phyloP scores from a whole-genome alignment of 1,140 invertebrate species.

The Probaryconus sp. region DNA sequence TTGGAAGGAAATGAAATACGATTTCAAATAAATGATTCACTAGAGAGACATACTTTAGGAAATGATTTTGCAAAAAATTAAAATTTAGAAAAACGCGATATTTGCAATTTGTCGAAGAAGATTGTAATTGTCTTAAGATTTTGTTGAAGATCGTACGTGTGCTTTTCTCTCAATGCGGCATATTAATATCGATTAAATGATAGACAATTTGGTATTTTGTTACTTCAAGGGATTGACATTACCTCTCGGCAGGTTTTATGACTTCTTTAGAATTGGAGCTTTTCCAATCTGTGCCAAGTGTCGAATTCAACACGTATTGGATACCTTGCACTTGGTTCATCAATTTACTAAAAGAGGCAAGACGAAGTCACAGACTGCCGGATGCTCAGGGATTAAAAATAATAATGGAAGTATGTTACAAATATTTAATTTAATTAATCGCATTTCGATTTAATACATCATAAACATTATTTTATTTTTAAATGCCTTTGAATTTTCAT shows the following conservation, averaged over 20 bases:
- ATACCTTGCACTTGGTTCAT: constrained; percentile 85
- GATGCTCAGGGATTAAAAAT: constrained; percentile 82
- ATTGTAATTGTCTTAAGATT: too few relatives aligned
- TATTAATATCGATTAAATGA: constrained; percentile 52
- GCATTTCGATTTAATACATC: too few relatives aligned
- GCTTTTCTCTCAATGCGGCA: constrained; percentile 44
- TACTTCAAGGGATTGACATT: constrained; percentile 59
- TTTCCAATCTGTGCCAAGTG: constrained; percentile 81
- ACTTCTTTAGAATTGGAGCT: constrained; percentile 81
- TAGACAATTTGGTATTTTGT: constrained; percentile 55
- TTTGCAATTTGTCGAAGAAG: not conserved
- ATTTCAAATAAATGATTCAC: constrained; percentile 2
- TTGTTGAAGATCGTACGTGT: too few relatives aligned
- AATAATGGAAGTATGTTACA: constrained; percentile 81
- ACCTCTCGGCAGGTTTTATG: constrained; percentile 80
- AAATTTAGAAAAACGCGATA: constrained; percentile 6
- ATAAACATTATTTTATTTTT: not conserved
- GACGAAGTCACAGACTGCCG: constrained; percentile 77
- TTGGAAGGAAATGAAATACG: not conserved
- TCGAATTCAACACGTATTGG: constrained; percentile 85
- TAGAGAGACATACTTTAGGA: not conserved
- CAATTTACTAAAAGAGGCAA: constrained; percentile 80
- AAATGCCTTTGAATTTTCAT: too few relatives aligned
- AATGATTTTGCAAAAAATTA: too few relatives aligned
- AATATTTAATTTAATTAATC: constrained; percentile 12